Base-by-base conservation (phyloP, 2,797 vertebrate genomes). In the Malurus leucopterus region DNA sequence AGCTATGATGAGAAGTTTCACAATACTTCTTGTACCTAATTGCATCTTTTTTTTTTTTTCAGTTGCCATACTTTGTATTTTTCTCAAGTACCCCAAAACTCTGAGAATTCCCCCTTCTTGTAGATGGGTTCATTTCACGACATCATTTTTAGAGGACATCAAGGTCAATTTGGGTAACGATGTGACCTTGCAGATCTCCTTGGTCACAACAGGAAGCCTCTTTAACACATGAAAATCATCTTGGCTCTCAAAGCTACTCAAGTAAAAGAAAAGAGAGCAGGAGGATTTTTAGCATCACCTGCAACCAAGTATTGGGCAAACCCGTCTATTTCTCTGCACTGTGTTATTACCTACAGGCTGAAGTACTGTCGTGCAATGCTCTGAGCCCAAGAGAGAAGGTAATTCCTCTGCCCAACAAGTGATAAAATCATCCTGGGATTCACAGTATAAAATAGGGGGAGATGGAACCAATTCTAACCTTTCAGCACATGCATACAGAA, bases 1-100 rank as follows among this genome's bases (percentile, higher is more conserved):
- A 93, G 58, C 84, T 93, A 93, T 84, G 90, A 86, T 85, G 89
- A 93, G 40, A 76, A 74, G 54, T 94, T 95, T 93, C 83, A 89
- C 63, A 85, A 86, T 67, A 78, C 61, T 93, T 75, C 54, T 74
- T 83, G 47, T 40, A 59, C 51, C 69, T 16, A 84, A 89, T 50
- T 54, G 34, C 5, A 46, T n/a, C 17, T 58, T 5, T 36, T 84
- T 65, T 68, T 74, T 40, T 44, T 80, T 59, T 86, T 21, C 2
- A 13, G 47, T 36, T 58, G 27, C 7, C 26, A 29, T 57, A 77
- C 30, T 44, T 44, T 69, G 40, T 50, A 58, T 81, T 78, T 88
- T 79, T 62, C 23, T 86, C 19, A 65, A 82, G 54, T n/a, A 80
- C 34, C 32, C 43, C 46, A 61, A 51, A 38, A 27, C 10, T 71